These are phyloP conservation scores for Odontocolon sp. DNA, from an alignment of 2,888 invertebrate species.

Conservation along the genomic window DNA sequence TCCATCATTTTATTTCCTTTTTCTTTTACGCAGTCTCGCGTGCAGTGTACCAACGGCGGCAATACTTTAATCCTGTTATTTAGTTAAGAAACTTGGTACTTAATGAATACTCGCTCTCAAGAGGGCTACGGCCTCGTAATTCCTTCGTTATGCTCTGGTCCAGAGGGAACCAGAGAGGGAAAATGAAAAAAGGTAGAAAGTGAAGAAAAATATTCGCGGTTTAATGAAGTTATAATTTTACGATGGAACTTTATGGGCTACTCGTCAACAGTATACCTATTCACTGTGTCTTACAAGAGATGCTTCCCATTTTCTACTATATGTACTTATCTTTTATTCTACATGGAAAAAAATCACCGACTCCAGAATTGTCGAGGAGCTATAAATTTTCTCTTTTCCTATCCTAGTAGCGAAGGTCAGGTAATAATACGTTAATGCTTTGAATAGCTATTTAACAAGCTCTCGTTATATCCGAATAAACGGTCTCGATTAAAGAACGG, in stretches of 20 bases:
- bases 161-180: not conserved
- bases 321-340: not conserved
- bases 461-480: constrained; percentile 32
- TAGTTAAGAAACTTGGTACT: constrained; percentile 53
- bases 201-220: constrained; percentile 52
- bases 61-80: constrained; percentile 58
- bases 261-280: constrained; percentile 45
- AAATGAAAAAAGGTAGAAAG: constrained; percentile 29
- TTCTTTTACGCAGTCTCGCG: not conserved
- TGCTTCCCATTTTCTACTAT: constrained; percentile 18
- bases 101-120: constrained; percentile 50
- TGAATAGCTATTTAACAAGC: constrained; percentile 30
- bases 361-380: constrained; percentile 32
- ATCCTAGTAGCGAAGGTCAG: constrained; percentile 33
- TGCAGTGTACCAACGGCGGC: constrained; percentile 6
- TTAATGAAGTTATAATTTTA: constrained; percentile 61
- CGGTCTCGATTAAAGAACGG: constrained; percentile 37
- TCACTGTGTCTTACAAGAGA: constrained; percentile 35
- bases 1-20: not conserved
- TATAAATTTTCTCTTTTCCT: constrained; percentile 42
- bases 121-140: constrained; percentile 45
- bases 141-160: constrained; percentile 40
- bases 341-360: not conserved
- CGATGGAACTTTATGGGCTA: constrained; percentile 58
- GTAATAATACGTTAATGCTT: constrained; percentile 43